Evolutionary conservation across 64 coral and sea anemone species (phyloP), one percentile per base, ranked within the genome.

Genomic region (Actinia equina): DNA sequence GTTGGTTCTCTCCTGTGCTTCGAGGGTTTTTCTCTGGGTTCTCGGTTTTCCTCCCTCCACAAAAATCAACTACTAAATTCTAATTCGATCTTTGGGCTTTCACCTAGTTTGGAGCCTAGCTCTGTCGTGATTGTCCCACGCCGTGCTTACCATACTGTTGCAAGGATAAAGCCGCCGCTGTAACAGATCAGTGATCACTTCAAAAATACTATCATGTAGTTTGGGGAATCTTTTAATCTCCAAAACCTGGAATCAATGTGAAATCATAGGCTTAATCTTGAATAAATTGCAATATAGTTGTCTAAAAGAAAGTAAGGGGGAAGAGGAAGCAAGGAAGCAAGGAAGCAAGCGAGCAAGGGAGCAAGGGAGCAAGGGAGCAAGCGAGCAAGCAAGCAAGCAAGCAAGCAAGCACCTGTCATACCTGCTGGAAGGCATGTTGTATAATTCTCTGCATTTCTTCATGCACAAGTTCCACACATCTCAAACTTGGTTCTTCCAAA

Each of bases 361-460:
- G 19, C 7, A 65, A n/a, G 62, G 22, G 15, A n/a, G 5, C 20
- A 65, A n/a, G 62, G 7, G 0, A 18, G 22, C 2, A 65, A 20
- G 62, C 13, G 4, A 74, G 69, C 8, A 74, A 42, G 27, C 0
- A 5, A 41, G 26, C 5, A 41, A 41, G 7, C 0, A 41, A 41
- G 12, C 12, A 30, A 41, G 12, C 4, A 65, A 65, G 22, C 19
- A 65, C 6, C 62, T 65, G 62, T 22, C 62, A 69, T 92, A 98
- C 95, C 92, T 98, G 95, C 12, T 49, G 83, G 22, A 98, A 98
- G 22, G 95, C 91, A 55, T 94, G 95, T 71, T 98, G 95, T 71
- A 98, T 88, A 64, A 98, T 98, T 64, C 95, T 86, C 55, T 98
- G 95, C 95, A 98, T 98, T 85, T 98, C 95, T 43, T 98, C 95